Percentiles rank a stretch among this genome's conserved stretches.
Evolutionary conservation across 2,113 vertebrate species (phyloP).

Genomic region (Hippoglossus stenolepis): DNA sequence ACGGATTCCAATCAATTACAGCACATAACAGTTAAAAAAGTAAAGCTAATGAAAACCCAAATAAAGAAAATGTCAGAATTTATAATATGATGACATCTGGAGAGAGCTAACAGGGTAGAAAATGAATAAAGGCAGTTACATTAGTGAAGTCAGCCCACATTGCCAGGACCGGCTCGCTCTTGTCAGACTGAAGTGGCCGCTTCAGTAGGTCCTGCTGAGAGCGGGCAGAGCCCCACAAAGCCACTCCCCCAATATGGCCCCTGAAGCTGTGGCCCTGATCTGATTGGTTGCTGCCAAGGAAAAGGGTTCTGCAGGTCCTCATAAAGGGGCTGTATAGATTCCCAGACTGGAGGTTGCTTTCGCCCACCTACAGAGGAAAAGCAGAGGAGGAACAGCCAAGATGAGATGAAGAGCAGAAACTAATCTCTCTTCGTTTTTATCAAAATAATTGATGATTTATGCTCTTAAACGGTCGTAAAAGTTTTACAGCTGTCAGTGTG

Average conservation of each 20-base stretch:
- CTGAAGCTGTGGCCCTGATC: constrained; percentile 84
- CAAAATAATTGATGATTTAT: constrained; percentile 1
- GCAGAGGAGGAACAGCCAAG: neutral
- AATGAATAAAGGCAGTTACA: constrained; percentile 44
- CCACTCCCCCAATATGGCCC: constrained; percentile 86
- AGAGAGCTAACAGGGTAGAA: neutral
- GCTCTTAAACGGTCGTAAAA: neutral
- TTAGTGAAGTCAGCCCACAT: constrained; percentile 82
- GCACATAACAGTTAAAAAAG: no score
- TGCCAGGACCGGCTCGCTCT: constrained; percentile 47
- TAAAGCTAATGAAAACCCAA: no score
- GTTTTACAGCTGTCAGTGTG: neutral
- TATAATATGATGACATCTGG: neutral
- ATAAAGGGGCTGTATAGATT: constrained; percentile 91
- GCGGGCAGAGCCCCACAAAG: constrained; percentile 83
- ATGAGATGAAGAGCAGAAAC: neutral
- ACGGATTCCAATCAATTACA: neutral
- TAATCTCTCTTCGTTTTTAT: neutral
- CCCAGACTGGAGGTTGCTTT: constrained; percentile 84
- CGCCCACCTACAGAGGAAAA: constrained; percentile 78
- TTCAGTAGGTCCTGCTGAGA: constrained; percentile 83
- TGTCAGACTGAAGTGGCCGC: constrained; percentile 56
- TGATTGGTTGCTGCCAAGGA: constrained; percentile 90
- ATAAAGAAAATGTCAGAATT: neutral
- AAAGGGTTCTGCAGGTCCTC: constrained; percentile 88